phyloP scores from a whole-genome alignment of 2,797 vertebrate genomes.

The Bovichtus variegatus region DNA sequence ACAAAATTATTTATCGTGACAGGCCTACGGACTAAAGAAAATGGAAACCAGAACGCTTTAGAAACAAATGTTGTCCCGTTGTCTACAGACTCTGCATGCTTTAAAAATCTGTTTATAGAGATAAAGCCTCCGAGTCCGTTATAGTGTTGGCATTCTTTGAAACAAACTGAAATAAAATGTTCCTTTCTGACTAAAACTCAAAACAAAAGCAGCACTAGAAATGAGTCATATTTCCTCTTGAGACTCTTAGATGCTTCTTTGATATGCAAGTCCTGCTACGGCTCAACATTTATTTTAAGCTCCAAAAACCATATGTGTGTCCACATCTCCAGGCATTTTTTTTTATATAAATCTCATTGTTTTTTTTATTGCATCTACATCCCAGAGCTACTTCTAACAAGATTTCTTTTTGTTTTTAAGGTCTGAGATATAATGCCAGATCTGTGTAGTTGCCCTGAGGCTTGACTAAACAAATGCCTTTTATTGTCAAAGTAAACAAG shows the following conservation, averaged over 20 bases:
- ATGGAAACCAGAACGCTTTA: too few relatives aligned
- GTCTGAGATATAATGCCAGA: not conserved
- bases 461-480: not conserved
- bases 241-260: not conserved
- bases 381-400: not conserved
- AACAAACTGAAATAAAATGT: constrained; percentile 8
- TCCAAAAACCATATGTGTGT: not conserved
- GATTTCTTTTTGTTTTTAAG: not conserved
- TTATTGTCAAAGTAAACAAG: not conserved
- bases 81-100: too few relatives aligned
- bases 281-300: constrained; percentile 29
- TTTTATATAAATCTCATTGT: not conserved
- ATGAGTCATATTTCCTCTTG: constrained; percentile 17
- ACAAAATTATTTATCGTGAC: too few relatives aligned
- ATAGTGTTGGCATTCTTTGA: not conserved
- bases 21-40: too few relatives aligned
- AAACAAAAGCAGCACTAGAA: not conserved
- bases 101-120: too few relatives aligned
- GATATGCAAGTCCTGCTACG: constrained; percentile 7
- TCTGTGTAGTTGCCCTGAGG: not conserved
- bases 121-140: not conserved
- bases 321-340: not conserved
- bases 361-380: not conserved
- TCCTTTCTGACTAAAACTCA: not conserved
- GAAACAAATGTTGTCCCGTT: too few relatives aligned